A percentile compares a stretch with the other conserved stretches of the same genome.
These are phyloP conservation scores for Nysson spinosus DNA, from an alignment of 2,888 invertebrate genomes.

Conservation along the genomic window DNA sequence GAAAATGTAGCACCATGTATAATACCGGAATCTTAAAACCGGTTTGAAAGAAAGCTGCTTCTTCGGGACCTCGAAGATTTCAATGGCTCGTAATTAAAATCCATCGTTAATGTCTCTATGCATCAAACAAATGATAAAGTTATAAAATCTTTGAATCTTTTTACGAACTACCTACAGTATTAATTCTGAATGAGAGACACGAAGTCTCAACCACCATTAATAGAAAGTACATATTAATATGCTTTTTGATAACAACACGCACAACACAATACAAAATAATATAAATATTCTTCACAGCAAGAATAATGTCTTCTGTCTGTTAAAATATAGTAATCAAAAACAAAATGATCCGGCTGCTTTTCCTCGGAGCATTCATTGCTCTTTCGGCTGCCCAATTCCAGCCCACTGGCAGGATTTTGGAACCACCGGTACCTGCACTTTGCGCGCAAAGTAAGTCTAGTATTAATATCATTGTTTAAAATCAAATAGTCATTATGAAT, in stretches of 20 bases:
- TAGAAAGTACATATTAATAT: no score
- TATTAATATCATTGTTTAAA: slow-evolving; percentile 2
- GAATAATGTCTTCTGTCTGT: slow-evolving; percentile 1
- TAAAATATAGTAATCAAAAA: slow-evolving; percentile 15
- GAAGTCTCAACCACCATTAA: no score
- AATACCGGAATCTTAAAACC: slow-evolving; percentile 52
- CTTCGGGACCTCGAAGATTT: slow-evolving; percentile 4
- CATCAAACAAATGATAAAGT: no score
- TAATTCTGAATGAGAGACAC: no score
- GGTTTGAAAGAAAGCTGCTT: slow-evolving; percentile 64
- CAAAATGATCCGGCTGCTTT: slow-evolving; percentile 67
- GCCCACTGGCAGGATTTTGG: slow-evolving; percentile 86
- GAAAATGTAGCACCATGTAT: slow-evolving; percentile 25
- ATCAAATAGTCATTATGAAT: no score
- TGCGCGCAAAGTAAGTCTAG: slow-evolving; percentile 85
- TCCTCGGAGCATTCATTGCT: slow-evolving; percentile 76
- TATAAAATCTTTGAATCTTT: no score
- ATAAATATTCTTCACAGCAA: no score
- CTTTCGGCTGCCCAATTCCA: slow-evolving; percentile 83
- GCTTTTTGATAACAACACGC: no score
- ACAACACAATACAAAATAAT: no score
- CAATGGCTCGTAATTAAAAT: neutral
- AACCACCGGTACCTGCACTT: slow-evolving; percentile 86
- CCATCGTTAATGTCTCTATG: no score
- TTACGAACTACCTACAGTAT: no score